These are phyloP conservation scores for Pseudorhiza aurosa DNA, from an alignment of 30 jellyfish, hydroid and myxozoan genomes.

Conservation along the genomic window DNA sequence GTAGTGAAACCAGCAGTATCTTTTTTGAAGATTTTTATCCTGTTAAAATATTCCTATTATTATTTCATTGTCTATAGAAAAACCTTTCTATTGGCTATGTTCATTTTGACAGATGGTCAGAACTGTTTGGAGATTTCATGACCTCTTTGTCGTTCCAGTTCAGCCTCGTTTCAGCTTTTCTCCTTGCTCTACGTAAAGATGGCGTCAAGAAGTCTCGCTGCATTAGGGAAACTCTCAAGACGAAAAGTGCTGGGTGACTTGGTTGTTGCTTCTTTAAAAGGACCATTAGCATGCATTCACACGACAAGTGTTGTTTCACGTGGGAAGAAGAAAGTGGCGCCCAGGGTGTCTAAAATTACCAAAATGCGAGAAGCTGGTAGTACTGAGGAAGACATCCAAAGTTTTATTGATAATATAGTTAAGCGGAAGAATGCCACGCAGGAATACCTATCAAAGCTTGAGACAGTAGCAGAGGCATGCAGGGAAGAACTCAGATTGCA, in stretches of 20 bases:
- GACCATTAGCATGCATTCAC: slow-evolving; percentile 8
- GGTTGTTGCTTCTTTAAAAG: not conserved
- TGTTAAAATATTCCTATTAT: too few species aligned
- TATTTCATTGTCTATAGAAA: too few species aligned
- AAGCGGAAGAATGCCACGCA: slow-evolving; percentile 37
- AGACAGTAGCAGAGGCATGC: slow-evolving; percentile 59
- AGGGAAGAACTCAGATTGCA: slow-evolving; percentile 48
- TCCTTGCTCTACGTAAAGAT: not conserved
- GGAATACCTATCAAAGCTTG: slow-evolving; percentile 68
- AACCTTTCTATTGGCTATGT: too few species aligned
- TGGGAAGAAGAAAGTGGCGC: slow-evolving; percentile 29
- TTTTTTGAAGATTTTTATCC: too few species aligned
- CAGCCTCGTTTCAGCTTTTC: not conserved
- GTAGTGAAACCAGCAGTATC: too few species aligned
- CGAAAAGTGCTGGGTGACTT: not conserved
- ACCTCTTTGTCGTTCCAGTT: too few species aligned
- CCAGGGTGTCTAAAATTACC: slow-evolving; percentile 24
- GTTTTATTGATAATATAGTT: slow-evolving; percentile 13
- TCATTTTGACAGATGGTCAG: too few species aligned
- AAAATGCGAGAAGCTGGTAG: slow-evolving; percentile 42
- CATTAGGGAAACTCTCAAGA: not conserved
- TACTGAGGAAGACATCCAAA: slow-evolving; percentile 49
- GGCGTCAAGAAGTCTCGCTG: not conserved
- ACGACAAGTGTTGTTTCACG: slow-evolving; percentile 12
- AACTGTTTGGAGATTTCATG: too few species aligned